Base-by-base conservation (phyloP, 2,797 vertebrate species). In the Lacerta agilis region DNA sequence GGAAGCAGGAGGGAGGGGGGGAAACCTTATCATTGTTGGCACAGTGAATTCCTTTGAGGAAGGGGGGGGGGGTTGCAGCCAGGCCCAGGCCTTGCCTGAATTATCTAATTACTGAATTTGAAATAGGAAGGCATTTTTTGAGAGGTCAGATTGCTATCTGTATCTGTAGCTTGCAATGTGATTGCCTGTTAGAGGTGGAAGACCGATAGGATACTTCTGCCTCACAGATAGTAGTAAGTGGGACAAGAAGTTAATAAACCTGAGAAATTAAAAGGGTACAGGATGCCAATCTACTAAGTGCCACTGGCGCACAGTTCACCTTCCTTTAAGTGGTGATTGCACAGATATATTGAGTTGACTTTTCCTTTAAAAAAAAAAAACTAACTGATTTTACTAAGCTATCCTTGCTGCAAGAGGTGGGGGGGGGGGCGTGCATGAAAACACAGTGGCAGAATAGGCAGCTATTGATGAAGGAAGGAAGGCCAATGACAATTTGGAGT, bases 141-240 rank as follows among this genome's bases (percentile, higher is more conserved):
- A 64, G 67, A 91, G 87, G 82, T 86, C 88, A 89, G 83, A 91
- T 88, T 73, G 45, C 69, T 81, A 69, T 81, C 87, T 85, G 55
- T 8, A 72, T 23, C 20, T 38, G 45, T 9, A 7, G 29, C 43
- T 67, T 23, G 4, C 78, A 80, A 79, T 29, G 75, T 29, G 73
- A 25, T 13, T 83, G 73, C 77, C 71, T 76, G 38, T 66, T 76
- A 75, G 89, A 82, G 3, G 0, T 0, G 6, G 41, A 82, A 83
- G 82, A 77, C 61, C 13, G 76, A 41, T 76, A 85, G 45, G 88
- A 80, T 43, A 78, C 5, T 43, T n/a, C 55, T 18, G 36, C 55
- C 84, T 43, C 49, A 45, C 76, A 29, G 13, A 1, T 29, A 43
- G 17, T 1, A 9, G 25, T 69, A 49, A 82, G 45, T 67, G 4